Evolutionary conservation across 2,797 vertebrate genomes (phyloP), one percentile per base, ranked within the genome.

Genomic region (Poecilia velifera): DNA sequence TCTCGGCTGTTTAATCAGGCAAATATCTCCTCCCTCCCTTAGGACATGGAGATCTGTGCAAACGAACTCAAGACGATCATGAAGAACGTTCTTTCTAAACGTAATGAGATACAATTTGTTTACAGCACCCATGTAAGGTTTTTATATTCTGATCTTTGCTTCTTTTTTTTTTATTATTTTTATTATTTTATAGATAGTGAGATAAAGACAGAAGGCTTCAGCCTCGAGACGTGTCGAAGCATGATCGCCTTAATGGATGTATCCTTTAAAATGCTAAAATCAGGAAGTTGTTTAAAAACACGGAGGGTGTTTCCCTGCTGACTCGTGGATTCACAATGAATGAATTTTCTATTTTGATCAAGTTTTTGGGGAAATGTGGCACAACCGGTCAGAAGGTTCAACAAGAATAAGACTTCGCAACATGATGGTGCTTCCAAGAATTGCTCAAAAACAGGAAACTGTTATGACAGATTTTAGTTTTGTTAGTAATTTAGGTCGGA

Each of bases 161-260:
- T 62, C 10, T 62, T 62, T 18, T 5, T 22, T 4, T 77, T 77
- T 31, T 31, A 31, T 31, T 31, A 87, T 77, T 79, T 82, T 59
- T 28, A 7, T 59, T 13, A 31, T 62, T 62, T 34, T 70, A 86
- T 94, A 99, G 98, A 98, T 78, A 96, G 95, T 85, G 95, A 96
- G 75, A 92, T 98, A 84, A 97, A 96, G 91, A 92, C 96, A 6
- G 96, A 97, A 43, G 98, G 97, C 6, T 99, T 99, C 94, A 97
- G 96, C 18, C 81, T 98, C 46, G 98, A 99, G 88, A 98, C 97
- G n/a, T 99, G 98, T 87, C 97, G 98, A 51, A 99, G 98, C 92
- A 99, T 99, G 98, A 99, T 99, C 36, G 98, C 98, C 8, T 94
- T 99, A 81, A 97, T 99, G 98, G 98, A 99, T 55, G 98, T 99